Percentiles rank a stretch among this genome's conserved stretches.
phyloP scores from a whole-genome alignment of 2,113 vertebrate species.

The Cyprinus carpio region DNA sequence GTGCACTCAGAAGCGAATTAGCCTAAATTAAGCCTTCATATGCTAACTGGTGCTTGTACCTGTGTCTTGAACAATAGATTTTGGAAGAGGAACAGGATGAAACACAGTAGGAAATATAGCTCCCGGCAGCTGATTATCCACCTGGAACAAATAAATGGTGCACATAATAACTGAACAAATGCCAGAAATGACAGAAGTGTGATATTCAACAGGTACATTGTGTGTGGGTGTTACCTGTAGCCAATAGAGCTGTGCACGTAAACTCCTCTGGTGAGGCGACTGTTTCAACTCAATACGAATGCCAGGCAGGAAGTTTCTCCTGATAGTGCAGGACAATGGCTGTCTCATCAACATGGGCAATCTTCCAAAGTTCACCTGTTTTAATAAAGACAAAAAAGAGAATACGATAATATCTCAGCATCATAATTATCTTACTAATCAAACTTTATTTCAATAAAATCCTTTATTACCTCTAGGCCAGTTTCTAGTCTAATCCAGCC shows the following conservation, averaged over 20 bases:
- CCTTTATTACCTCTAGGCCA: slow-evolving; percentile 81
- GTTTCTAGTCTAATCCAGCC: slow-evolving; percentile 84
- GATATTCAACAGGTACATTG: background rate
- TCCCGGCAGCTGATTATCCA: slow-evolving; percentile 93
- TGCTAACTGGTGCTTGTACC: slow-evolving; percentile 70
- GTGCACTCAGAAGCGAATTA: background rate
- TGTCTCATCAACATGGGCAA: slow-evolving; percentile 87
- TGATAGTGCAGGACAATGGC: slow-evolving; percentile 80
- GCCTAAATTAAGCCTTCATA: background rate
- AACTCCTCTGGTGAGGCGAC: slow-evolving; percentile 88
- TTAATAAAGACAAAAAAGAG: background rate
- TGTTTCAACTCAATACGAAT: slow-evolving; percentile 94
- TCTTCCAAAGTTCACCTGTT: slow-evolving; percentile 86
- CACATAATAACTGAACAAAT: background rate
- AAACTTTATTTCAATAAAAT: background rate
- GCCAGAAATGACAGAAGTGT: background rate
- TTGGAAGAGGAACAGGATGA: slow-evolving; percentile 95
- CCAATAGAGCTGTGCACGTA: slow-evolving; percentile 91
- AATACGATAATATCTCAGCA: background rate
- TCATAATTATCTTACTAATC: slow-evolving; percentile 6
- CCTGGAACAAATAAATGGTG: slow-evolving; percentile 67
- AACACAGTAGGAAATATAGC: slow-evolving; percentile 94
- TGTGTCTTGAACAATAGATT: slow-evolving; percentile 92
- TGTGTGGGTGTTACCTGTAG: slow-evolving; percentile 82
- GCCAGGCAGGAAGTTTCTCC: slow-evolving; percentile 90